Evolutionary conservation across 2,888 invertebrate species (phyloP).

Genomic region (Temnothorax unifasciatus): DNA sequence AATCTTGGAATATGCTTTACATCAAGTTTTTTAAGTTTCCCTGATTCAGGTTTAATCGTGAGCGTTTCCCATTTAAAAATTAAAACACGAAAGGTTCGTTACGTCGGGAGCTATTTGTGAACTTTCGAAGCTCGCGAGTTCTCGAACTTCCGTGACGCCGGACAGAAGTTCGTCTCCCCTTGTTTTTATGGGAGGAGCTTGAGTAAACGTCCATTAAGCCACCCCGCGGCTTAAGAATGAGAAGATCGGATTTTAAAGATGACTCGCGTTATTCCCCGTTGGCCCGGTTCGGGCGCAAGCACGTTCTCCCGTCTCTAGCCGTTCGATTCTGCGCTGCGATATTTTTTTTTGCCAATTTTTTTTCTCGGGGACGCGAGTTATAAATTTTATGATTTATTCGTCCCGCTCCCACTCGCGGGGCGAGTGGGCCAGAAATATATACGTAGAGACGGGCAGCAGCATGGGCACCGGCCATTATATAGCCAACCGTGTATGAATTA

Average conservation of each 20-base stretch:
- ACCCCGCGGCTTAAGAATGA: background rate
- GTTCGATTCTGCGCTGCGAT: slow-evolving; percentile 29
- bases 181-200: background rate
- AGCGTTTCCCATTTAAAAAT: background rate
- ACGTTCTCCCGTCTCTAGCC: slow-evolving; percentile 3
- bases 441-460: slow-evolving; percentile 39
- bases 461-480: slow-evolving; percentile 67
- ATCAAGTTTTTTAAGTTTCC: background rate
- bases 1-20: background rate
- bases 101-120: slow-evolving; percentile 8
- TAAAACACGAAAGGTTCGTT: background rate
- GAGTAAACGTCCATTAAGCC: slow-evolving; percentile 8
- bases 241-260: slow-evolving; percentile 1
- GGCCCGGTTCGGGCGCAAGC: background rate
- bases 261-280: background rate
- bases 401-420: slow-evolving; percentile 63
- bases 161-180: background rate
- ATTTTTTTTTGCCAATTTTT: slow-evolving; percentile 24
- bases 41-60: background rate
- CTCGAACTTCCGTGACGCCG: background rate
- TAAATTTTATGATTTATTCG: slow-evolving; percentile 83
- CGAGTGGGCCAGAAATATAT: slow-evolving; percentile 33
- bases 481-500: slow-evolving; percentile 81
- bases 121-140: background rate
- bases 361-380: slow-evolving; percentile 64